phyloP scores from a whole-genome alignment of 1,140 invertebrate species.

The Venturia canescens region DNA sequence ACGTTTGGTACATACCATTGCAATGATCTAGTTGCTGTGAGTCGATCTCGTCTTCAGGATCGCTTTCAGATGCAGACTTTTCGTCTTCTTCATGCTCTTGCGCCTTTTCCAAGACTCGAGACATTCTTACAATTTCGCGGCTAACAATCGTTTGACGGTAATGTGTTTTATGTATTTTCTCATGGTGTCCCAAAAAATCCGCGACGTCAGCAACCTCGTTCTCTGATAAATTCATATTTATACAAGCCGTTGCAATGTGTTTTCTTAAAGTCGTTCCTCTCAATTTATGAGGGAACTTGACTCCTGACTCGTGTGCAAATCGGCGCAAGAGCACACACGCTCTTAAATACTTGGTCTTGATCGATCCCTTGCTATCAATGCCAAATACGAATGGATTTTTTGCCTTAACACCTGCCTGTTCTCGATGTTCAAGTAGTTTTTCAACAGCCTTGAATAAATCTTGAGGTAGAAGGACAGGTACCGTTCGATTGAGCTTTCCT shows the following conservation, averaged over 20 bases:
- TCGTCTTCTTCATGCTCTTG: background rate
- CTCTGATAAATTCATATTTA: conserved; percentile 25
- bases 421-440: conserved; percentile 33
- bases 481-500: conserved; percentile 36
- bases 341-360: conserved; percentile 8
- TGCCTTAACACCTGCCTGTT: conserved; percentile 1
- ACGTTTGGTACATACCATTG: too few relatives aligned
- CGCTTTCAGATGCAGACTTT: background rate
- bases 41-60: too few relatives aligned
- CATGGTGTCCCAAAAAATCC: conserved; percentile 46
- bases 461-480: conserved; percentile 38
- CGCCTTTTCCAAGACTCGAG: background rate
- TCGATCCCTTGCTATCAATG: conserved; percentile 7
- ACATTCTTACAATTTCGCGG: conserved; percentile 23
- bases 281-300: conserved; percentile 29
- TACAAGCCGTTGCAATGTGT: conserved; percentile 46
- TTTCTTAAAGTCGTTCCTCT: conserved; percentile 39
- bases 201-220: conserved; percentile 40
- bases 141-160: conserved; percentile 49
- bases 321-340: conserved; percentile 41
- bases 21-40: too few relatives aligned
- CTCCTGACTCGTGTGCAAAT: conserved; percentile 36
- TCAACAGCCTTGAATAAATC: conserved; percentile 24
- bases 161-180: conserved; percentile 48
- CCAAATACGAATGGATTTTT: conserved; percentile 40